phyloP scores from a whole-genome alignment of 2,113 vertebrate genomes.

The Zosterops lateralis region DNA sequence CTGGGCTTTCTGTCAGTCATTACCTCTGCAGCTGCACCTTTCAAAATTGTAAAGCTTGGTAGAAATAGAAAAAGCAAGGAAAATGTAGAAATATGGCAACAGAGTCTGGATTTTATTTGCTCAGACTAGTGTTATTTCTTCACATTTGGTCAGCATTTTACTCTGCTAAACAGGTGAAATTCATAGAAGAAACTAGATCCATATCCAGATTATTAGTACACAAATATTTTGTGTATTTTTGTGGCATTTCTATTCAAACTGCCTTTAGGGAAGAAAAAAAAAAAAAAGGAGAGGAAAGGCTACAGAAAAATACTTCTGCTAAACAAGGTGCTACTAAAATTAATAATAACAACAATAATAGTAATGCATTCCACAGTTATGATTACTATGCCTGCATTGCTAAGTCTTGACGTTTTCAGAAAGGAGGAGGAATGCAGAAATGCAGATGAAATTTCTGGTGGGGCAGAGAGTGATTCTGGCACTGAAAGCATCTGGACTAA shows the following conservation, averaged over 20 bases:
- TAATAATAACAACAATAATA: not conserved
- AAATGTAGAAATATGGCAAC: not conserved
- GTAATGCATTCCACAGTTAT: not conserved
- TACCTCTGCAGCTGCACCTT: not conserved
- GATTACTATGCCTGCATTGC: not conserved
- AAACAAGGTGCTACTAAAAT: not conserved
- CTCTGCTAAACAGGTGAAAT: not conserved
- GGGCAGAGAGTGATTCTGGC: not conserved
- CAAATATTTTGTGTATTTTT: not conserved
- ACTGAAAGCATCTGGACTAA: not conserved
- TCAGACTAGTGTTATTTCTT: not conserved
- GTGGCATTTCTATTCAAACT: not conserved
- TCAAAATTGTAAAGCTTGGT: not conserved
- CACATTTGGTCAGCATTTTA: not conserved
- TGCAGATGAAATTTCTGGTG: not conserved
- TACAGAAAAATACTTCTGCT: not conserved
- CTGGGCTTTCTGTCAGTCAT: not conserved
- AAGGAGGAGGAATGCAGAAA: not conserved
- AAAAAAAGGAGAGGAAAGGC: accelerated
- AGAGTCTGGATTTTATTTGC: not conserved
- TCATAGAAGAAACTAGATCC: not conserved
- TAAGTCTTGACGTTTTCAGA: not conserved
- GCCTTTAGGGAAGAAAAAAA: not conserved
- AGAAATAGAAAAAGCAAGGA: not conserved
- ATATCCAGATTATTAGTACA: not conserved